A percentile compares a stretch with the other conserved stretches of the same genome.
Conservation (phyloP, 2,113 vertebrate genomes). For the Amblyornis subalaris region DNA sequence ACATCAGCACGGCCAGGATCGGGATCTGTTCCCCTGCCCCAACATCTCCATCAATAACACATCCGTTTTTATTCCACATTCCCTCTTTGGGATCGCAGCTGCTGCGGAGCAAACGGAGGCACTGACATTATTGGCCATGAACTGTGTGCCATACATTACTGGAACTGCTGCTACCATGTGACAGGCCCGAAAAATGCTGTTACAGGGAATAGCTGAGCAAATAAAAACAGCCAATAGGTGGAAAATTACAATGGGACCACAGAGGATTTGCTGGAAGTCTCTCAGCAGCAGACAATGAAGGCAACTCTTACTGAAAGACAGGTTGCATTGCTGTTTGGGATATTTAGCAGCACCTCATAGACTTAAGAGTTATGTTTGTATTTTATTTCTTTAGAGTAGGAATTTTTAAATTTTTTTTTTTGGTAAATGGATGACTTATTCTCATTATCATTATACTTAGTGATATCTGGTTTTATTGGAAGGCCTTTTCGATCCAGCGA, state of each 20-base stretch:
- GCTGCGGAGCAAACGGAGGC: neutral
- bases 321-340: neutral
- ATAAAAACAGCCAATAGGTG: neutral
- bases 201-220: neutral
- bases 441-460: neutral
- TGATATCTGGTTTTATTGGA: neutral
- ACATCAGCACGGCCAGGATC: neutral
- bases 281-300: neutral
- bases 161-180: neutral
- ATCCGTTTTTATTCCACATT: neutral
- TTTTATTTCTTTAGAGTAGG: neutral
- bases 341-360: neutral
- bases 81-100: neutral
- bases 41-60: neutral
- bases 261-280: slow-evolving; percentile 4
- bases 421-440: neutral
- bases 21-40: neutral
- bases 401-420: fast-evolving
- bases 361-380: neutral
- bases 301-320: neutral
- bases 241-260: slow-evolving; percentile 1
- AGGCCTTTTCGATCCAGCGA: neutral
- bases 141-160: neutral
- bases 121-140: neutral
- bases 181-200: neutral